Evolutionary conservation across 1,140 invertebrate genomes (phyloP).

Genomic region (Heterodera schachtii): DNA sequence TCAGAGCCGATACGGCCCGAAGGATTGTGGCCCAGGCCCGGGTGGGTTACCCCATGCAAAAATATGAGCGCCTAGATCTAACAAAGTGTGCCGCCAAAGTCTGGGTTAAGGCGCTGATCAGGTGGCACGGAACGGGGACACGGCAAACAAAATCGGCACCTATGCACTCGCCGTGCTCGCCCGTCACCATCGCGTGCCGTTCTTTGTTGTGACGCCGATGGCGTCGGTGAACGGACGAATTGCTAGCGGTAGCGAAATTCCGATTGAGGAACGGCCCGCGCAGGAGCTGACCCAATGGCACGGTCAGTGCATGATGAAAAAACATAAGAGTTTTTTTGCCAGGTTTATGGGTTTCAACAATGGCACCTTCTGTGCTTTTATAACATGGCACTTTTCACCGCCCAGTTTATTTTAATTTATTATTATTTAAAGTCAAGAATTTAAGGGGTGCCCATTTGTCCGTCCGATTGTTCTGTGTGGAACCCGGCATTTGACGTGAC

Average conservation of each 20-base stretch:
- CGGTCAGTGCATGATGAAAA: constrained; percentile 66
- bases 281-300: constrained; percentile 86
- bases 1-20: too few species aligned
- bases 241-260: constrained; percentile 80
- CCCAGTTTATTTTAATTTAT: neutral
- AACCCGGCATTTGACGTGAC: constrained; percentile 99
- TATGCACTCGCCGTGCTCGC: constrained; percentile 91
- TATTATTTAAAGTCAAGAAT: too few species aligned
- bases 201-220: constrained; percentile 89
- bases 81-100: constrained; percentile 60
- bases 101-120: constrained; percentile 78
- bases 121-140: constrained; percentile 92
- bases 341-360: too few species aligned
- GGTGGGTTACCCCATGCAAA: too few species aligned
- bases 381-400: neutral
- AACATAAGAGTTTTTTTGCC: too few species aligned
- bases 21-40: too few species aligned
- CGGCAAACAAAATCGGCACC: constrained; percentile 98
- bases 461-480: constrained; percentile 85
- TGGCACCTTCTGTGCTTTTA: too few species aligned
- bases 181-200: constrained; percentile 86
- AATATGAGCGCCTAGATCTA: too few species aligned
- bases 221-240: constrained; percentile 86
- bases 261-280: constrained; percentile 88
- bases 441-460: constrained; percentile 43